phyloP scores from a whole-genome alignment of 2,113 vertebrate species.

The Alectura lathami region DNA sequence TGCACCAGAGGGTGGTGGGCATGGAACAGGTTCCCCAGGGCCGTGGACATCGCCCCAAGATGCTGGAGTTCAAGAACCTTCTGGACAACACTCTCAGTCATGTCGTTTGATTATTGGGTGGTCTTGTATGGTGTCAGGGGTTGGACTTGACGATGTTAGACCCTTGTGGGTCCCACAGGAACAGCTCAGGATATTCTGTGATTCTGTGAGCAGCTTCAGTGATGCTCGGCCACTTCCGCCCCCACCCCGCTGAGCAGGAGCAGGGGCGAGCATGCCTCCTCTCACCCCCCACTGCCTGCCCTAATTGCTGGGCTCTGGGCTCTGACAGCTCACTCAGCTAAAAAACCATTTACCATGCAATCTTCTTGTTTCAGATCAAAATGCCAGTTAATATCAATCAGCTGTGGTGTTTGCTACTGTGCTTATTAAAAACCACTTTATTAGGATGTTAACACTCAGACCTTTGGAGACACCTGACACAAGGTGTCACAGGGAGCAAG shows the following conservation, averaged over 20 bases:
- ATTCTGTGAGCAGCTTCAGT: background rate
- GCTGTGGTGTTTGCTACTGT: background rate
- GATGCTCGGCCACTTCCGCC: background rate
- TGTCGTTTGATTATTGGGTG: too few species aligned
- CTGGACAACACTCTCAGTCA: too few species aligned
- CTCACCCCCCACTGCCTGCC: background rate
- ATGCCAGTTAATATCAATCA: background rate
- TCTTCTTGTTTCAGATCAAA: background rate
- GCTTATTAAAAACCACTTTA: background rate
- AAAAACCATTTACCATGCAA: background rate
- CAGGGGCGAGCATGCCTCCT: accelerated
- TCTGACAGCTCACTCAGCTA: background rate
- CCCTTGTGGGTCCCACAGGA: too few species aligned
- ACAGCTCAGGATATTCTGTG: too few species aligned
- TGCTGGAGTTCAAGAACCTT: too few species aligned
- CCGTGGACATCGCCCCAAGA: too few species aligned
- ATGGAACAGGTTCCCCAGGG: too few species aligned
- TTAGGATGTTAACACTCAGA: background rate
- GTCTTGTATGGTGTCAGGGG: too few species aligned
- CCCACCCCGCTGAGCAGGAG: background rate
- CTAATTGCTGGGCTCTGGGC: background rate
- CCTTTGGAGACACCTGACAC: background rate
- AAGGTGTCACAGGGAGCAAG: background rate
- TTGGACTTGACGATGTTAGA: too few species aligned
- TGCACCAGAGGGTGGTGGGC: too few species aligned